phyloP scores from a whole-genome alignment of 2,113 vertebrate species.

The Gymnobelideus leadbeateri region DNA sequence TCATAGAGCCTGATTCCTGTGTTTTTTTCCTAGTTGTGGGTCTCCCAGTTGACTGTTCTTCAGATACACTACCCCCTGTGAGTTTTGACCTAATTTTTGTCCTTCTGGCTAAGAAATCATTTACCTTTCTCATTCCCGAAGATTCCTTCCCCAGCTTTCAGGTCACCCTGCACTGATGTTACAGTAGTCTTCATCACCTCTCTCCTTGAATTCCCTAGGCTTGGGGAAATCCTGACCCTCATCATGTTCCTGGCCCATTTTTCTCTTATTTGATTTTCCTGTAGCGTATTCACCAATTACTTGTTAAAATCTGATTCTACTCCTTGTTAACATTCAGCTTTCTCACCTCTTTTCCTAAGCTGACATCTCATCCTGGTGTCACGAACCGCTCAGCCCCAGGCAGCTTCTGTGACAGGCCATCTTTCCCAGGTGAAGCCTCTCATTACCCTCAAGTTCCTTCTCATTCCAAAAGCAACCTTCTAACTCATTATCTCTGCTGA shows the following conservation, averaged over 20 bases:
- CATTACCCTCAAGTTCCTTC: conserved; percentile 21
- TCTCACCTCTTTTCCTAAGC: conserved; percentile 10
- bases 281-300: conserved; percentile 27
- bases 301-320: neutral
- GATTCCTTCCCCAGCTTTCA: conserved; percentile 2
- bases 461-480: neutral
- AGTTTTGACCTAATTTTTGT: conserved; percentile 30
- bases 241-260: neutral
- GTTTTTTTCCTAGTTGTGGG: conserved; percentile 24
- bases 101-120: conserved; percentile 36
- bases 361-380: conserved; percentile 18
- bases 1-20: conserved; percentile 45
- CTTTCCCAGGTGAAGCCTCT: conserved; percentile 25
- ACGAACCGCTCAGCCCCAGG: neutral
- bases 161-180: neutral
- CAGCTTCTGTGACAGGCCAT: conserved; percentile 11
- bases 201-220: conserved; percentile 24
- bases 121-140: conserved; percentile 14
- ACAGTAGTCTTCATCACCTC: neutral
- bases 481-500: conserved; percentile 1
- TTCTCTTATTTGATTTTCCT: neutral
- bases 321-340: conserved; percentile 43
- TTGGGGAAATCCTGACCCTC: conserved; percentile 41
- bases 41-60: conserved; percentile 9
- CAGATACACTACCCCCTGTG: conserved; percentile 20